Evolutionary conservation across 2,888 invertebrate genomes (phyloP), one percentile per base, ranked within the genome.

Genomic region (Drosophila kambysellisi): DNA sequence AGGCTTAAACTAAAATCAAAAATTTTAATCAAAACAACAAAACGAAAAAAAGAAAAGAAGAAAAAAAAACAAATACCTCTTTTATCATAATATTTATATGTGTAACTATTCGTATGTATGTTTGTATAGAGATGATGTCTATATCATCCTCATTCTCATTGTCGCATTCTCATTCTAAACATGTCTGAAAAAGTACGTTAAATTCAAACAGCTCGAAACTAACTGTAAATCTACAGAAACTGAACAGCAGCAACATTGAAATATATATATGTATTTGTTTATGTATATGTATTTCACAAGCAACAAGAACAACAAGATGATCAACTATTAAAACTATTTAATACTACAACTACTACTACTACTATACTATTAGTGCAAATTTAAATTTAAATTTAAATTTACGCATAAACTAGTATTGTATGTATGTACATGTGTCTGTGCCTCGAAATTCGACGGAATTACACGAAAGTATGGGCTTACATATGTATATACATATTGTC

Each of bases 101-200:
- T 63, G 51, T 56, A 71, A 48, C 43, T 73, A 56, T 65, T 54
- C 50, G 59, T 68, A 61, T 69, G 74, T 82, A 81, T 63, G 61
- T 69, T 58, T 63, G 64, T 69, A 59, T 69, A 43, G 43, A 54
- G 60, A 65, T 50, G 52, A 52, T 60, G 29, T 61, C 67, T 68
- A 61, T 41, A 51, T 70, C 78, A 65, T 73, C 60, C 41, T 51
- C 74, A 81, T 75, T 35, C 56, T 39, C 56, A 54, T 37, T 37
- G 7, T 17, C 29, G 50, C 29, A 25, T 50, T 29, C 37, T 56
- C 54, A 56, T 39, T 56, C 46, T 15, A 15, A 53, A 70, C 81
- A 68, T 71, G 58, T 68, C 85, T 84, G 79, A 70, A 79, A 79
- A 83, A 83, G 91, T 91, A 90, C 91, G 91, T 91, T 88, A 88